phyloP scores from a whole-genome alignment of 2,888 invertebrate species.

The Acleris holmiana region DNA sequence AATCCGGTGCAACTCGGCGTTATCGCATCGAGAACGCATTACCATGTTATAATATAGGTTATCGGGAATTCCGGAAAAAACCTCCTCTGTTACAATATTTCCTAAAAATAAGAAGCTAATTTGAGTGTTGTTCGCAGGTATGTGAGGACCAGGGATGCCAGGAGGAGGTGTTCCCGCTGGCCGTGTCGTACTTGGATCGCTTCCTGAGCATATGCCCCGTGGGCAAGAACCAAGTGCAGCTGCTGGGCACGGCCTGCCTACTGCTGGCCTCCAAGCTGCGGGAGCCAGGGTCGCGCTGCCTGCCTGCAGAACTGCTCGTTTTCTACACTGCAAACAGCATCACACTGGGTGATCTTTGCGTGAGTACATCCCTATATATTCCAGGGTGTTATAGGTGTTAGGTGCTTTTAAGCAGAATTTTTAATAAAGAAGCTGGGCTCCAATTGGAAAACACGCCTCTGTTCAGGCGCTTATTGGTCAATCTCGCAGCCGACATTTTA shows the following conservation, averaged over 20 bases:
- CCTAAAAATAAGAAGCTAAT: slow-evolving; percentile 10
- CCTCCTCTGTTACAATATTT: slow-evolving; percentile 42
- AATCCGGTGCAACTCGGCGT: slow-evolving; percentile 67
- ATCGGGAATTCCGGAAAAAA: slow-evolving; percentile 80
- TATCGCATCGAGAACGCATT: slow-evolving; percentile 71
- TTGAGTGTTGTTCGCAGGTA: slow-evolving; percentile 86
- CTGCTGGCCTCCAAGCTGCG: slow-evolving; percentile 96
- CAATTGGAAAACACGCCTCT: background rate
- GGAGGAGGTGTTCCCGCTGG: slow-evolving; percentile 96
- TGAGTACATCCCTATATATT: slow-evolving; percentile 82
- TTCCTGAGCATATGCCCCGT: slow-evolving; percentile 94
- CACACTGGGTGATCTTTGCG: slow-evolving; percentile 92
- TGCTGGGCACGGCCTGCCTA: slow-evolving; percentile 95
- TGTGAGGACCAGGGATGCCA: slow-evolving; percentile 97
- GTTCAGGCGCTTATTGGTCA: background rate
- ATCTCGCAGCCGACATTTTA: background rate
- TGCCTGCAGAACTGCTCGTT: slow-evolving; percentile 92
- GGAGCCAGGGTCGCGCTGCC: slow-evolving; percentile 90
- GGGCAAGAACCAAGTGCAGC: slow-evolving; percentile 94
- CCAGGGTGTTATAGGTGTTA: slow-evolving; percentile 11
- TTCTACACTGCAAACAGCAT: slow-evolving; percentile 98
- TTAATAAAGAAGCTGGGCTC: background rate
- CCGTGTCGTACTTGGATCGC: slow-evolving; percentile 96
- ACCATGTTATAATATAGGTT: slow-evolving; percentile 78
- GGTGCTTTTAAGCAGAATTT: background rate